Conservation (phyloP, 2,113 vertebrate species). For the Columbina picui region DNA sequence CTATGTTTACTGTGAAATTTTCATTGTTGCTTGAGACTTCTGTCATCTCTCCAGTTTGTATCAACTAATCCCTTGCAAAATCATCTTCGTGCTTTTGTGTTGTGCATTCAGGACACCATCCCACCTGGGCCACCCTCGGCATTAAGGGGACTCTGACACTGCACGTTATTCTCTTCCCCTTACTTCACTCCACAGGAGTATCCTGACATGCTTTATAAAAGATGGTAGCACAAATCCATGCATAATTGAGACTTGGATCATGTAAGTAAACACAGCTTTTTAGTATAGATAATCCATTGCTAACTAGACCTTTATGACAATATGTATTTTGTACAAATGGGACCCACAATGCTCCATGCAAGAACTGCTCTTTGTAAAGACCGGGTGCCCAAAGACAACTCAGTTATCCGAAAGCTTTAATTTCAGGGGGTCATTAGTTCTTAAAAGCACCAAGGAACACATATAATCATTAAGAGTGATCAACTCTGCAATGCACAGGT, state of each 20-base stretch:
- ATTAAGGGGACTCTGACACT: neutral
- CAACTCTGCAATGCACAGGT: neutral
- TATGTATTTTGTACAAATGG: neutral
- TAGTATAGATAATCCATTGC: neutral
- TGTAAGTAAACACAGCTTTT: neutral
- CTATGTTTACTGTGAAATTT: conserved; percentile 6
- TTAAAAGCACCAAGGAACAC: neutral
- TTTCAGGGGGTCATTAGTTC: neutral
- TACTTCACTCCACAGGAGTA: neutral
- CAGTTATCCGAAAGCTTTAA: neutral
- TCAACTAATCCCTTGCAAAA: neutral
- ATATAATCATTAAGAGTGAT: neutral
- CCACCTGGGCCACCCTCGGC: neutral
- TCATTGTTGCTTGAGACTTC: conserved; percentile 4
- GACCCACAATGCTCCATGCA: neutral
- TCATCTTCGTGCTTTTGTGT: neutral
- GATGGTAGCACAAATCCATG: neutral
- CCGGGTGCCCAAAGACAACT: neutral
- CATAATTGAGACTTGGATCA: neutral
- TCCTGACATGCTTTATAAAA: neutral
- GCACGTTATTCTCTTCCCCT: neutral
- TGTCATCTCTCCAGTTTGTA: neutral
- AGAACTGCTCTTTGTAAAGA: neutral
- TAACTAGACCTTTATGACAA: neutral
- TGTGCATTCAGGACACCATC: neutral